Base-by-base conservation (phyloP, 2,797 vertebrate genomes). In the Lacerta bilineata region DNA sequence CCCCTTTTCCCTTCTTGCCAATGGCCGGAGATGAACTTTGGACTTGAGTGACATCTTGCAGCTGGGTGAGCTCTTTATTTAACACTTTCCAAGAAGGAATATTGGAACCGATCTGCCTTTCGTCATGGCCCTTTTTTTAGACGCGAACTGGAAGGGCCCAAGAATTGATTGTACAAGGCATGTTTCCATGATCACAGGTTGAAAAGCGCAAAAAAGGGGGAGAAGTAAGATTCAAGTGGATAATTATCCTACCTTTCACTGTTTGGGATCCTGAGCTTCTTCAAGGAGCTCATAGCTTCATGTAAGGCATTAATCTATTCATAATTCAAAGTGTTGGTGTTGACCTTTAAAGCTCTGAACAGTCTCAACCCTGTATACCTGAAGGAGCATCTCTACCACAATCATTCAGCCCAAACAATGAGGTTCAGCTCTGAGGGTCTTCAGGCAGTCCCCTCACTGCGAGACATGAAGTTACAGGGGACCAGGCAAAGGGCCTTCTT, bases 101-200 rank as follows among this genome's bases (percentile, higher is more conserved):
- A 87, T 61, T 89, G 13, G 66, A 90, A 77, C 61, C 88, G 15
- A 90, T 84, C 93, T 87, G 90, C 10, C 74, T 50, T 83, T 92
- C 87, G 68, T 93, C 68, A 84, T 90, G 93, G 92, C 85, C 59
- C 79, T 90, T 86, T 85, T 90, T 92, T 85, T 91, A 94, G 93
- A 80, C 78, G 55, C 55, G 0, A 10, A 92, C 87, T 77, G 76
- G 89, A 91, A 4, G 68, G 85, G 55, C 91, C 25, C 78, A 85
- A 91, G 88, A 90, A 88, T 66, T n/a, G 86, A 84, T 84, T 64
- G 88, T 88, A 4, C 15, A 23, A 50, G 11, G 50, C 8, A 50
- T 27, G 39, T 75, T 79, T 71, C 7, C 76, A 71, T n/a, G 27
- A 68, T 71, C 11, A 43, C 61, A 36, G 27, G 27, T 50, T 74